Percentiles rank a stretch among this genome's conserved stretches.
phyloP scores from a whole-genome alignment of 2,888 invertebrate genomes.

The Drosophila neotestacea region DNA sequence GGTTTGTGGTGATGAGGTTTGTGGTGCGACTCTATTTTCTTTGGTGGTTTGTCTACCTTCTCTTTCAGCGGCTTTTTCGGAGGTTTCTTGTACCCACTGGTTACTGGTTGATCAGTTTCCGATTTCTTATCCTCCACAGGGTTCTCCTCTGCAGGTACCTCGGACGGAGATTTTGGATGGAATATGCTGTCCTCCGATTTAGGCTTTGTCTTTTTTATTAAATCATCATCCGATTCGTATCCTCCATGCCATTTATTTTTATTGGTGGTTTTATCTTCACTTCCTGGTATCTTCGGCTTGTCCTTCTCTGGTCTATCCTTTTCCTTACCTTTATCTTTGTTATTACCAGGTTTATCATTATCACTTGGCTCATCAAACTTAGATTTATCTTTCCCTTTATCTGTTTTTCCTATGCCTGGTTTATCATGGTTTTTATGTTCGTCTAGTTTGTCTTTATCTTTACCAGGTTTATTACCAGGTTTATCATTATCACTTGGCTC shows the following conservation, averaged over 20 bases:
- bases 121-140: neutral
- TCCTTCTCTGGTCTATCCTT: constrained; percentile 3
- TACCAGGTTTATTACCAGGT: neutral
- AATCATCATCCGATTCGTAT: neutral
- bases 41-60: neutral
- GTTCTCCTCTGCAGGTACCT: neutral
- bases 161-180: neutral
- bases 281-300: neutral
- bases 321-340: neutral
- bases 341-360: neutral
- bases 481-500: neutral
- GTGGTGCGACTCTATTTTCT: neutral
- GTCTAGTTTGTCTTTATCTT: neutral
- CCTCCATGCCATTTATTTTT: neutral
- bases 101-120: neutral
- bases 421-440: neutral
- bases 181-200: neutral
- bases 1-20: neutral
- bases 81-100: neutral
- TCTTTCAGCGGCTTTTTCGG: neutral
- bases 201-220: too few relatives aligned
- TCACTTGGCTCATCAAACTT: neutral
- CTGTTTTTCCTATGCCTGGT: neutral
- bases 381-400: neutral
- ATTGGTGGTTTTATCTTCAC: neutral